A percentile compares a stretch with the other conserved stretches of the same genome.
Evolutionary conservation across 2,797 vertebrate species (phyloP).

Genomic region (Enteromius thamalakanensis): DNA sequence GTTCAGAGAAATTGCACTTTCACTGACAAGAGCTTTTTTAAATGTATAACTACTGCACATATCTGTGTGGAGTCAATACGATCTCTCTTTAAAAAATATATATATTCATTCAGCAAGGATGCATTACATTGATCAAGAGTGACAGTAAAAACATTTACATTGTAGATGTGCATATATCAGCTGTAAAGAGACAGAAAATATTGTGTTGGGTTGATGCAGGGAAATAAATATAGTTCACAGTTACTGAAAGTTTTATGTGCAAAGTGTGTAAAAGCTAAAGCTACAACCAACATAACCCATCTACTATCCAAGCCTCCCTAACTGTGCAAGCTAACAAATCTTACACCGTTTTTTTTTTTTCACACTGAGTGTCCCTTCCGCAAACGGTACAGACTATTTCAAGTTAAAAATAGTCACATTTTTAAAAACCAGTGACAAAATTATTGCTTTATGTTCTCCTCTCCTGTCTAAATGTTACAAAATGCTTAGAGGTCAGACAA

Average conservation of each 20-base stretch:
- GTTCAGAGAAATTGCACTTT: neutral
- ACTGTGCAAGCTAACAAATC: neutral
- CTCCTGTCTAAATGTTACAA: neutral
- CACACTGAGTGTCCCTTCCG: no score
- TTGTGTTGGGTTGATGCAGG: neutral
- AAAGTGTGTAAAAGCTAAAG: neutral
- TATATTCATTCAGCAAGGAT: no score
- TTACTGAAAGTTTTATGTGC: neutral
- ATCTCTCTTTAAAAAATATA: no score
- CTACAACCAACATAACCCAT: neutral
- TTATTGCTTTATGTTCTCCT: neutral
- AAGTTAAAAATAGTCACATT: neutral
- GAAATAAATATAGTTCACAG: neutral
- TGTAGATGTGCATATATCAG: no score
- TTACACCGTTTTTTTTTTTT: neutral
- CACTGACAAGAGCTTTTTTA: neutral
- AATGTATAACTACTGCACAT: neutral
- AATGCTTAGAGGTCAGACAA: neutral
- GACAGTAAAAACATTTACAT: no score
- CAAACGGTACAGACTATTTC: neutral
- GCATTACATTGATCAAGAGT: no score
- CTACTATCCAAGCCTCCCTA: neutral
- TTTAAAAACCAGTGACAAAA: neutral
- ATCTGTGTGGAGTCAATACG: neutral
- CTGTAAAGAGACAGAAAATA: neutral